Conservation (phyloP, 2,797 vertebrate genomes). For the Poecilia gillii region DNA sequence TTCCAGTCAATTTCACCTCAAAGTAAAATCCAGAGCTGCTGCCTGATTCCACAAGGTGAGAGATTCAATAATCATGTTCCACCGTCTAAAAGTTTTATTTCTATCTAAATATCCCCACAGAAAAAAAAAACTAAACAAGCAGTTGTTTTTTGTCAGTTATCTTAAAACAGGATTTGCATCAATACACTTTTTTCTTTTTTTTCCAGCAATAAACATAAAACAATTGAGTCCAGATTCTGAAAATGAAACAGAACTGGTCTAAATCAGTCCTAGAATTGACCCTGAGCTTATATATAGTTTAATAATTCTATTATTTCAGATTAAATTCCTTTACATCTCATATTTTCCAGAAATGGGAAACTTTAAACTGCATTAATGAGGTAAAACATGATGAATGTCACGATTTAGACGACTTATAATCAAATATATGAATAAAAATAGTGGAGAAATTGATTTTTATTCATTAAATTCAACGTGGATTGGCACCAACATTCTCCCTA, state of each 20-base stretch:
- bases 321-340: no score
- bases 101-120: neutral
- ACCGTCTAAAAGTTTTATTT: neutral
- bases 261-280: neutral
- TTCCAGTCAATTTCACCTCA: neutral
- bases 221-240: neutral
- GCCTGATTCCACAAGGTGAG: neutral
- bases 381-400: no score
- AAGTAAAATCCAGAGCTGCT: neutral
- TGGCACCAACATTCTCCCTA: no score
- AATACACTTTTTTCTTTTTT: no score
- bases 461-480: no score
- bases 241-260: neutral
- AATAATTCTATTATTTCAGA: neutral
- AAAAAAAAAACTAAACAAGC: neutral
- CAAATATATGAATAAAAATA: no score
- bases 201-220: neutral
- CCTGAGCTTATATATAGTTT: neutral
- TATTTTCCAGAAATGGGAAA: no score
- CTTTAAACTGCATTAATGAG: no score
- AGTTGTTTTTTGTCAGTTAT: neutral
- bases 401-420: no score
- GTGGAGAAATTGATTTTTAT: no score
- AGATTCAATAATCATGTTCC: neutral
- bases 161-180: neutral